Evolutionary conservation across 92 coral and sea anemone species (phyloP).

Genomic region (Porites evermanni): DNA sequence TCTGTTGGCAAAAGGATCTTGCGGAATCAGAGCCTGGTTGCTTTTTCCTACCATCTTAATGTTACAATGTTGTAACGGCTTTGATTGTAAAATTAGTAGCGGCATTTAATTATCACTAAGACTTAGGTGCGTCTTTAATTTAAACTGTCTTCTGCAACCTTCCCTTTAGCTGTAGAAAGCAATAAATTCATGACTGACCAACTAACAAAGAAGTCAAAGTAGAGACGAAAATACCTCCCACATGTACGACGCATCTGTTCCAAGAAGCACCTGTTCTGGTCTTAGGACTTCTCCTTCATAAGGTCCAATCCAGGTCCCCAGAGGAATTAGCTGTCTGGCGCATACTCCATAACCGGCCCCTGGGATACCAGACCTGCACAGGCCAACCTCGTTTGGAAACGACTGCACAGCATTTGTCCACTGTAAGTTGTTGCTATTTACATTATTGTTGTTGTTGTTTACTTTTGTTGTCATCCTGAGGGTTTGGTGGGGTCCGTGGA

Average conservation of each 20-base stretch:
- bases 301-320: constrained; percentile 94
- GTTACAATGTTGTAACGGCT: too few relatives aligned
- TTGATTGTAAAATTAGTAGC: too few relatives aligned
- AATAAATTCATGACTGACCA: not conserved
- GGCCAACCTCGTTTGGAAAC: constrained; percentile 83
- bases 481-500: constrained; percentile 23
- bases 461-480: constrained; percentile 5
- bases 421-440: constrained; percentile 1
- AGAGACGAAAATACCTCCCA: constrained; percentile 76
- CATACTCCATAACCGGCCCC: constrained; percentile 85
- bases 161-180: too few relatives aligned
- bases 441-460: constrained; percentile 17
- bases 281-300: constrained; percentile 73
- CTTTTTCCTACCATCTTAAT: too few relatives aligned
- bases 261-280: constrained; percentile 36
- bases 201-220: not conserved
- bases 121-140: too few relatives aligned
- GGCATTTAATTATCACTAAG: too few relatives aligned
- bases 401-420: constrained; percentile 71
- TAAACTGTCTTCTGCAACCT: too few relatives aligned
- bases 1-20: too few relatives aligned
- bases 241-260: constrained; percentile 65
- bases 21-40: too few relatives aligned
- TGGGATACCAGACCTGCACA: constrained; percentile 82
- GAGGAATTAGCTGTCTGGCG: constrained; percentile 74